Conservation (phyloP, 2,113 vertebrate genomes). For the Helogale parvula region DNA sequence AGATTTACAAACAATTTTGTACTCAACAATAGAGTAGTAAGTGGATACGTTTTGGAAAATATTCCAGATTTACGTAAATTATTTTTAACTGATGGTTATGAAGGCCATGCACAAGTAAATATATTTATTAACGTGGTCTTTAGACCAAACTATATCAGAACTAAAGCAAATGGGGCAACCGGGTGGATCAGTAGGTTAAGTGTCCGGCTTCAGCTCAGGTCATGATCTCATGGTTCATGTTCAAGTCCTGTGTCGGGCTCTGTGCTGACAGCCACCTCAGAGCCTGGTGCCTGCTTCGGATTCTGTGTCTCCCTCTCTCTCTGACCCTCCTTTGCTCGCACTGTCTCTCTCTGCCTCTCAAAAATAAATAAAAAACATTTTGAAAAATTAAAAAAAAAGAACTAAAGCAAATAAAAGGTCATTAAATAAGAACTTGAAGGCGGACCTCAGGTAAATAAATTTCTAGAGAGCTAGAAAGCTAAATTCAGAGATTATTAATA, state of each 20-base stretch:
- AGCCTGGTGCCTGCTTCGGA: too few relatives aligned
- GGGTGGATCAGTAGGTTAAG: too few relatives aligned
- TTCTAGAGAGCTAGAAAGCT: constrained; percentile 1
- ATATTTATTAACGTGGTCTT: background rate
- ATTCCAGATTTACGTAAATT: background rate
- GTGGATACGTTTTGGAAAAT: background rate
- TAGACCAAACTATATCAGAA: background rate
- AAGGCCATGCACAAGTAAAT: background rate
- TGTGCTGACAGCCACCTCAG: too few relatives aligned
- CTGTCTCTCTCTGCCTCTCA: too few relatives aligned
- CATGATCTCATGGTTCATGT: too few relatives aligned
- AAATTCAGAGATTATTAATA: background rate
- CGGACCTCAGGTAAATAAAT: background rate
- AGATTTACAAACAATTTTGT: background rate
- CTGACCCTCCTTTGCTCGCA: too few relatives aligned
- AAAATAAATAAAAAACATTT: too few relatives aligned
- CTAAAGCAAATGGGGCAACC: background rate
- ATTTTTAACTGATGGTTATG: background rate
- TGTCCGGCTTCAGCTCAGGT: too few relatives aligned
- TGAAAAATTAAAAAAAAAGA: too few relatives aligned
- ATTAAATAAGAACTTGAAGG: background rate
- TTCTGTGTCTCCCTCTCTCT: too few relatives aligned
- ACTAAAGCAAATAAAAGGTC: background rate
- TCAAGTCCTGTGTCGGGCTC: too few relatives aligned
- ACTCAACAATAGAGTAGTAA: background rate